A percentile compares a stretch with the other conserved stretches of the same genome.
These are phyloP conservation scores for Hydrocynus forskahlii DNA, from an alignment of 2,797 vertebrate species.

Conservation along the genomic window DNA sequence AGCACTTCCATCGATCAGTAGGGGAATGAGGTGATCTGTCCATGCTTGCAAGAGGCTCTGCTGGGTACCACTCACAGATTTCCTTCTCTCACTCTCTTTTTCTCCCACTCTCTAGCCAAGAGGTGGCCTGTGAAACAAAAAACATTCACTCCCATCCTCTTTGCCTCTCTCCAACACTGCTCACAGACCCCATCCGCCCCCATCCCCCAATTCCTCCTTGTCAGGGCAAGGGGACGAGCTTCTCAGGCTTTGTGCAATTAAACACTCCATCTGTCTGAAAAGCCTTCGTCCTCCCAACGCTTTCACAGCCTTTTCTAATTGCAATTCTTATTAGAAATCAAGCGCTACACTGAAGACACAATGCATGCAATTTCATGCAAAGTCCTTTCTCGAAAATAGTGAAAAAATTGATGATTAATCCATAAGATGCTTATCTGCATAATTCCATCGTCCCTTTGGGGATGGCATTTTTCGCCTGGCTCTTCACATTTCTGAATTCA, in stretches of 20 bases:
- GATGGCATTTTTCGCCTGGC: constrained; percentile 47
- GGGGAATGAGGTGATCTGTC: constrained; percentile 78
- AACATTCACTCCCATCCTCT: constrained; percentile 48
- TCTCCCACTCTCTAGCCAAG: constrained; percentile 62
- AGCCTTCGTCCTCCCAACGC: constrained; percentile 64
- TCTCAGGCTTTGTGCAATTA: constrained; percentile 77
- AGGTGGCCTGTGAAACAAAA: constrained; percentile 70
- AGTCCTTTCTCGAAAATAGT: constrained; percentile 40
- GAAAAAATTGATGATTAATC: constrained; percentile 60
- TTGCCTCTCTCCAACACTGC: constrained; percentile 33
- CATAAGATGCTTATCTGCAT: constrained; percentile 57
- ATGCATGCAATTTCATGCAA: constrained; percentile 62
- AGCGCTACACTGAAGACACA: constrained; percentile 58
- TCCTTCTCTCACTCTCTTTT: constrained; percentile 17
- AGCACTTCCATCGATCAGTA: constrained; percentile 81
- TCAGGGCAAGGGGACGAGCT: constrained; percentile 67
- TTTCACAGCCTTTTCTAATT: constrained; percentile 71
- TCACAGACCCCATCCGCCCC: constrained; percentile 11
- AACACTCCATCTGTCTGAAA: constrained; percentile 85
- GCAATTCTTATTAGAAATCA: constrained; percentile 66
- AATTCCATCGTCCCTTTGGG: constrained; percentile 44
- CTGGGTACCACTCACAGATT: constrained; percentile 53
- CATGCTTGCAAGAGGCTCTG: constrained; percentile 77
- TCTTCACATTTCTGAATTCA: constrained; percentile 65
- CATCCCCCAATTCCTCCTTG: constrained; percentile 37